Percentiles rank a stretch among this genome's conserved stretches.
These are phyloP conservation scores for Maconellicoccus hirsutus DNA, from an alignment of 1,140 invertebrate genomes.

Conservation along the genomic window DNA sequence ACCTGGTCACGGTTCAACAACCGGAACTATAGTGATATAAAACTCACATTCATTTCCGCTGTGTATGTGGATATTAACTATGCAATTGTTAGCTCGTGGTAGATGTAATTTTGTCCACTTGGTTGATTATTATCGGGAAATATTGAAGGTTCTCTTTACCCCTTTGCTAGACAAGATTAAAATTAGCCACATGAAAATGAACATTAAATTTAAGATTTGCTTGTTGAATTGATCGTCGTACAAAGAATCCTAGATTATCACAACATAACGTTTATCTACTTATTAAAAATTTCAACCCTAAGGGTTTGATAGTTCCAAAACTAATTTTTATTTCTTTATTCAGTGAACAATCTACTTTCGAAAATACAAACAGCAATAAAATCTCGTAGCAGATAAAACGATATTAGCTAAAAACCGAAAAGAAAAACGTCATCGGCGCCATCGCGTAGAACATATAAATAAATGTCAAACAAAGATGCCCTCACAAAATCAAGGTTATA, in stretches of 20 bases:
- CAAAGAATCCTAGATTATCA: too few relatives aligned
- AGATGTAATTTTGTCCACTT: conserved; percentile 4
- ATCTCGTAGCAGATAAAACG: not conserved
- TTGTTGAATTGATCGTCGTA: too few relatives aligned
- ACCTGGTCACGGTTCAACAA: conserved; percentile 21
- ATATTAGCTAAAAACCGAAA: not conserved
- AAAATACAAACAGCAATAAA: not conserved
- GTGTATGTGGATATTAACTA: not conserved
- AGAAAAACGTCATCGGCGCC: not conserved
- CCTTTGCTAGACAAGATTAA: not conserved
- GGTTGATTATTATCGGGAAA: conserved; percentile 12
- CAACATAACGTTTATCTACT: too few relatives aligned
- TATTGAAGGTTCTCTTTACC: conserved; percentile 6
- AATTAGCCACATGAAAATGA: too few relatives aligned
- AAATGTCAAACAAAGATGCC: not conserved
- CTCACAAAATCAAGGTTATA: too few relatives aligned
- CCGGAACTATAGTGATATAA: conserved; percentile 22
- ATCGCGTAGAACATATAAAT: not conserved
- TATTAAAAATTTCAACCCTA: too few relatives aligned
- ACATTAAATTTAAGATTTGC: too few relatives aligned
- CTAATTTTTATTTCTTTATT: too few relatives aligned
- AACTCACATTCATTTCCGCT: conserved; percentile 16
- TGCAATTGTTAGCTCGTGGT: conserved; percentile 15
- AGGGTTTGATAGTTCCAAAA: too few relatives aligned
- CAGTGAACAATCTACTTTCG: not conserved